phyloP scores from a whole-genome alignment of 2,888 invertebrate species.

The Sesia bembeciformis region DNA sequence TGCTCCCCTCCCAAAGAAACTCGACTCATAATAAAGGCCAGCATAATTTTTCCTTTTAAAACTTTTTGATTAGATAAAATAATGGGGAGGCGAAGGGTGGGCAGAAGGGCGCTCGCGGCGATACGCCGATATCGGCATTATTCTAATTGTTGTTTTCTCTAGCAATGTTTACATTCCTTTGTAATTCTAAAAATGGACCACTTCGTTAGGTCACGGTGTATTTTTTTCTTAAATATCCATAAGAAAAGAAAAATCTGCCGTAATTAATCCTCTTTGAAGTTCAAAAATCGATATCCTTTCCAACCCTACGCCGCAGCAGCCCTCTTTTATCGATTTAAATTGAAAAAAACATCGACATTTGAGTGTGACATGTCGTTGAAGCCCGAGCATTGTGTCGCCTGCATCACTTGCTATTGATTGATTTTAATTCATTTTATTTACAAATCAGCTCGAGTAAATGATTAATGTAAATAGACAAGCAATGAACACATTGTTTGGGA shows the following conservation, averaged over 20 bases:
- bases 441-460: slow-evolving; percentile 4
- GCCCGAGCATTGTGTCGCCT: slow-evolving; percentile 27
- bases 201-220: slow-evolving; percentile 21
- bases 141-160: slow-evolving; percentile 70
- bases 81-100: slow-evolving; percentile 64
- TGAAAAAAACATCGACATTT: slow-evolving; percentile 56
- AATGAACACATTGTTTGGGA: slow-evolving; percentile 7
- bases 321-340: slow-evolving; percentile 56
- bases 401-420: slow-evolving; percentile 40
- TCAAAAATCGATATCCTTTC: slow-evolving; percentile 25
- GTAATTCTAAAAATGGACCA: slow-evolving; percentile 34
- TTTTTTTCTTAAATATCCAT: not conserved
- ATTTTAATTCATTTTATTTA: slow-evolving; percentile 28
- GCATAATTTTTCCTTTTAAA: slow-evolving; percentile 76
- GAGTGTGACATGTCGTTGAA: slow-evolving; percentile 44
- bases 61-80: slow-evolving; percentile 77
- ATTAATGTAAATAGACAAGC: slow-evolving; percentile 6
- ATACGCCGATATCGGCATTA: slow-evolving; percentile 63
- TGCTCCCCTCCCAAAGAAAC: slow-evolving; percentile 64
- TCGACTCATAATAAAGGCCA: slow-evolving; percentile 74
- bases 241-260: not conserved
- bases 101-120: slow-evolving; percentile 42
- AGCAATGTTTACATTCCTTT: slow-evolving; percentile 59
- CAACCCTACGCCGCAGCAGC: slow-evolving; percentile 16
- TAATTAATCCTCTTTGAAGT: slow-evolving; percentile 44